Percentiles rank a stretch among this genome's conserved stretches.
Evolutionary conservation across 2,888 invertebrate species (phyloP).

Genomic region (Chrysolina haemoptera): DNA sequence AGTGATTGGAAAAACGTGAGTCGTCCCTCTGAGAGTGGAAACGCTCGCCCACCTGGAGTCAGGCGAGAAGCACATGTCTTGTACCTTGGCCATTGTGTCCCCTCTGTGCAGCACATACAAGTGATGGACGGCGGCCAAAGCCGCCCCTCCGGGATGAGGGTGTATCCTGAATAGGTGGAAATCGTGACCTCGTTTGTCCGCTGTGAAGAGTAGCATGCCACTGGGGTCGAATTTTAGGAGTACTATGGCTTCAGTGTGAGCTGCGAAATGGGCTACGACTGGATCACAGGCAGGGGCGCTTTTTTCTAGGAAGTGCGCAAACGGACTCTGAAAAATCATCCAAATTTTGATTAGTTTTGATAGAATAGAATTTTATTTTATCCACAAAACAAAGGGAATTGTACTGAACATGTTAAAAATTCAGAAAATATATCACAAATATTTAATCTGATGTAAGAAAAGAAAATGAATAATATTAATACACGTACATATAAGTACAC

Average conservation of each 20-base stretch:
- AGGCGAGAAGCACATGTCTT: constrained; percentile 91
- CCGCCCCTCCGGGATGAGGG: constrained; percentile 87
- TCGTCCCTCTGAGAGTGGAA: constrained; percentile 95
- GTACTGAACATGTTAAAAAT: too few species aligned
- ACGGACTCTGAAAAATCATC: constrained; percentile 36
- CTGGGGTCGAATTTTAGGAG: constrained; percentile 93
- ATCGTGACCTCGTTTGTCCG: constrained; percentile 93
- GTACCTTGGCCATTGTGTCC: constrained; percentile 95
- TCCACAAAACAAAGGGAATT: too few species aligned
- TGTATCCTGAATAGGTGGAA: constrained; percentile 97
- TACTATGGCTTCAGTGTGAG: constrained; percentile 91
- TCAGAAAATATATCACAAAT: too few species aligned
- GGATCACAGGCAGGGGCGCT: constrained; percentile 73
- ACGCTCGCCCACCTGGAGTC: constrained; percentile 98
- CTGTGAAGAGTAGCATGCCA: constrained; percentile 90
- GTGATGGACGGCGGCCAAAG: constrained; percentile 93
- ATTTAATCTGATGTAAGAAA: too few species aligned
- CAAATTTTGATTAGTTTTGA: too few species aligned
- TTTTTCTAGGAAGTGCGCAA: constrained; percentile 52
- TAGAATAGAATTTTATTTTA: too few species aligned
- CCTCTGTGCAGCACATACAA: constrained; percentile 95
- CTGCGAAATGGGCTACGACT: constrained; percentile 89
- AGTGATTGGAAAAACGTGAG: constrained; percentile 97
- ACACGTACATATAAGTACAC: too few species aligned
- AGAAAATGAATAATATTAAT: too few species aligned